Evolutionary conservation across 2,888 invertebrate genomes (phyloP).

Genomic region (Oligia fasciuncula): DNA sequence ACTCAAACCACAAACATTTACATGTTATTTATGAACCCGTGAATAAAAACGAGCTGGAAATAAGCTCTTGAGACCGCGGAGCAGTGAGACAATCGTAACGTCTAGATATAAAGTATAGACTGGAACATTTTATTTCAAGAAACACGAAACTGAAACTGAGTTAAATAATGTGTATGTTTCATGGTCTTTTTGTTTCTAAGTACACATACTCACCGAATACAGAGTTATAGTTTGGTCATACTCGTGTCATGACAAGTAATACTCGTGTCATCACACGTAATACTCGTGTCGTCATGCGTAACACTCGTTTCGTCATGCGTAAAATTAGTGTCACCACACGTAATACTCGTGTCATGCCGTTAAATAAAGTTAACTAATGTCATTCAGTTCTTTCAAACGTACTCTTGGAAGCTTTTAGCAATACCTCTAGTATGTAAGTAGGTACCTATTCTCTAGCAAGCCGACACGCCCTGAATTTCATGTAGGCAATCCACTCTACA

Average conservation of each 20-base stretch:
- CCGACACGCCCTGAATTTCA: not conserved
- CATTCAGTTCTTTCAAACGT: not conserved
- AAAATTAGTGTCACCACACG: not conserved
- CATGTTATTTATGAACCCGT: constrained; percentile 30
- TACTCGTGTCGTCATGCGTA: not conserved
- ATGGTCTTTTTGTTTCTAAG: not conserved
- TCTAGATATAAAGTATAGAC: constrained; percentile 26
- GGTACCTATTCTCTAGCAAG: not conserved
- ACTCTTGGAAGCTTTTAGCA: not conserved
- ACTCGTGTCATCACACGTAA: not conserved
- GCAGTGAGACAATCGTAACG: constrained; percentile 11
- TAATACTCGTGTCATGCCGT: not conserved
- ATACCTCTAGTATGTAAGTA: not conserved
- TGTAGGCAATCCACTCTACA: not conserved
- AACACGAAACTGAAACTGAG: not conserved
- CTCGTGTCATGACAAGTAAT: not conserved
- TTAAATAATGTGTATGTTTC: not conserved
- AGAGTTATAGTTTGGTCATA: not conserved
- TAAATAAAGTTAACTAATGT: not conserved
- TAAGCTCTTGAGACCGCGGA: constrained; percentile 24
- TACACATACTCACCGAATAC: not conserved
- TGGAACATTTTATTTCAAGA: constrained; percentile 1
- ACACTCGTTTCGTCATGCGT: not conserved
- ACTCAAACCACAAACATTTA: constrained; percentile 24
- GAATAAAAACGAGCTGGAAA: constrained; percentile 17